These are phyloP conservation scores for Nansenia antarctica DNA, from an alignment of 2,113 vertebrate genomes.

Conservation along the genomic window DNA sequence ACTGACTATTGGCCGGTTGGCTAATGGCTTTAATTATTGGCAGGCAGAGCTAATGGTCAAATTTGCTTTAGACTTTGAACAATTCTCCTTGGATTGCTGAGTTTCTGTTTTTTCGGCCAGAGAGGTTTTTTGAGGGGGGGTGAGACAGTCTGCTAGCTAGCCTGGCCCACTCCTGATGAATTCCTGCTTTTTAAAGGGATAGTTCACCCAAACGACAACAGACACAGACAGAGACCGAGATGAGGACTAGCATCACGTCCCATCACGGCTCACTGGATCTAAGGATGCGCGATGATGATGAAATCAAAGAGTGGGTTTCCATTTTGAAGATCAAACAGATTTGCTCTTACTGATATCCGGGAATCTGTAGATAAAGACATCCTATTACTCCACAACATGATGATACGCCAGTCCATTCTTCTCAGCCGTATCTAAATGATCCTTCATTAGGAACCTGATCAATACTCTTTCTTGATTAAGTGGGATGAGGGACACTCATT, in stretches of 20 bases:
- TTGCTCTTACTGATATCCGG: slow-evolving; percentile 63
- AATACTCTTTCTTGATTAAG: slow-evolving; percentile 89
- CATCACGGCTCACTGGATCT: too few relatives aligned
- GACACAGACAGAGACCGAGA: too few relatives aligned
- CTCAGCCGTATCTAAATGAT: slow-evolving; percentile 73
- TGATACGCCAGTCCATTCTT: slow-evolving; percentile 66
- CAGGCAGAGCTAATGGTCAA: neutral
- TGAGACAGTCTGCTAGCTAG: too few relatives aligned
- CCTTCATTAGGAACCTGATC: slow-evolving; percentile 79
- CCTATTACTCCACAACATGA: slow-evolving; percentile 68
- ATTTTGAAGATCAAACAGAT: slow-evolving; percentile 46
- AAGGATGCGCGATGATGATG: slow-evolving; percentile 39
- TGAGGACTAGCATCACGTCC: too few relatives aligned
- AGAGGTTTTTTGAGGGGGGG: too few relatives aligned
- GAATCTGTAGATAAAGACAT: slow-evolving; percentile 73
- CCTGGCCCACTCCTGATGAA: too few relatives aligned
- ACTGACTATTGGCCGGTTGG: neutral
- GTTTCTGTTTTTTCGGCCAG: too few relatives aligned
- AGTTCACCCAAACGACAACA: too few relatives aligned
- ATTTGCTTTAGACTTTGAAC: neutral
- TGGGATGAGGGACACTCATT: slow-evolving; percentile 86
- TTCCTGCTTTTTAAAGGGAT: too few relatives aligned
- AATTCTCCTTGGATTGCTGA: neutral
- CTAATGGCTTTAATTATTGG: neutral
- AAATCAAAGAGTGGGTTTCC: slow-evolving; percentile 44